These are phyloP conservation scores for Perithous albicinctus DNA, from an alignment of 2,888 invertebrate species.

Conservation along the genomic window DNA sequence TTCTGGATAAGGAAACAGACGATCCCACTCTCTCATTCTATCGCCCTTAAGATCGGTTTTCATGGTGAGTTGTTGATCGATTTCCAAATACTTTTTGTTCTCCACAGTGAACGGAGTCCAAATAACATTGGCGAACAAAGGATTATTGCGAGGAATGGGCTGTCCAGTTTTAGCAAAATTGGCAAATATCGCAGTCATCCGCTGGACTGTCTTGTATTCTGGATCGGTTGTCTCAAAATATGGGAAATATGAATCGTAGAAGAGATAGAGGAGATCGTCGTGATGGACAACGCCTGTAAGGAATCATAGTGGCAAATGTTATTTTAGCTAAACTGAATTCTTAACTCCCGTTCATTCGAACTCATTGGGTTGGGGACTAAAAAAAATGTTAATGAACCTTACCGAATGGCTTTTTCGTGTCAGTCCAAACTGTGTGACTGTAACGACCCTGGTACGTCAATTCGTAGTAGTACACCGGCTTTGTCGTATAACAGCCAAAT, in stretches of 20 bases:
- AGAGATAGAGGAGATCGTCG: constrained; percentile 86
- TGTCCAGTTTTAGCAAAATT: constrained; percentile 85
- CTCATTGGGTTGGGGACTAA: too few relatives aligned
- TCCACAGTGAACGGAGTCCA: constrained; percentile 83
- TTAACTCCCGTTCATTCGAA: not conserved
- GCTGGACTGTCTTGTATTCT: constrained; percentile 84
- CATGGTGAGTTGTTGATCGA: constrained; percentile 82
- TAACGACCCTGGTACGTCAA: constrained; percentile 88
- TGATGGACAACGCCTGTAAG: constrained; percentile 84
- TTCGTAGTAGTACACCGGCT: constrained; percentile 86
- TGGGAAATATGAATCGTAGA: constrained; percentile 81
- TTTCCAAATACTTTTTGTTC: constrained; percentile 84
- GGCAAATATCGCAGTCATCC: constrained; percentile 84
- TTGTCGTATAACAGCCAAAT: constrained; percentile 86
- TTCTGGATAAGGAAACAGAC: constrained; percentile 82
- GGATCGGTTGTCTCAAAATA: constrained; percentile 84
- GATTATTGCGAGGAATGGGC: constrained; percentile 83
- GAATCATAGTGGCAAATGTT: not conserved
- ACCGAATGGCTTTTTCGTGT: constrained; percentile 85
- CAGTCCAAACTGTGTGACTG: constrained; percentile 86
- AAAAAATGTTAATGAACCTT: constrained; percentile 48
- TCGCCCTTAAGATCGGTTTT: constrained; percentile 81
- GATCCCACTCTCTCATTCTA: constrained; percentile 84
- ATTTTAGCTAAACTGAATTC: not conserved
- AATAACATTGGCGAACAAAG: constrained; percentile 80